Evolutionary conservation across 2,888 invertebrate genomes (phyloP).

Genomic region (Bhutanitis thaidina): DNA sequence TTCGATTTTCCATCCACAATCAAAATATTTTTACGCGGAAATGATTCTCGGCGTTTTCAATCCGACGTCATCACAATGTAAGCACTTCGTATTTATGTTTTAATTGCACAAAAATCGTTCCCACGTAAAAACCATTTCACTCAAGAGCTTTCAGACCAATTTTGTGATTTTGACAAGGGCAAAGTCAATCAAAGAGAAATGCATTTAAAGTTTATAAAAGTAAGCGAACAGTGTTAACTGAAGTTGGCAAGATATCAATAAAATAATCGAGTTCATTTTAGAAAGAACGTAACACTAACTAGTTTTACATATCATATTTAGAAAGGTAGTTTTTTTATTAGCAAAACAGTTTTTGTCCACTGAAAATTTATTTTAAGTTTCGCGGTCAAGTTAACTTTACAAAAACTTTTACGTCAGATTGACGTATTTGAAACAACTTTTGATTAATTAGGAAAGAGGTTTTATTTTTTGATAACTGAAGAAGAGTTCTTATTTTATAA

Average conservation of each 20-base stretch:
- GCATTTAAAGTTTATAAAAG: conserved; percentile 20
- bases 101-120: conserved; percentile 79
- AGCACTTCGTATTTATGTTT: conserved; percentile 62
- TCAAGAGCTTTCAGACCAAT: conserved; percentile 79
- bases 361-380: conserved; percentile 9
- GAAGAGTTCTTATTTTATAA: not conserved
- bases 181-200: conserved; percentile 32
- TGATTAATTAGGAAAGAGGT: conserved; percentile 1
- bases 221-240: conserved; percentile 1
- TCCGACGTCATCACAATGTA: conserved; percentile 67
- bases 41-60: conserved; percentile 79
- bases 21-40: conserved; percentile 80
- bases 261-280: not conserved
- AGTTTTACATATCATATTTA: not conserved
- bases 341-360: not conserved
- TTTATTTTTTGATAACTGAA: not conserved
- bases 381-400: conserved; percentile 15
- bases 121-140: conserved; percentile 81
- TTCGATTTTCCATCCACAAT: conserved; percentile 78
- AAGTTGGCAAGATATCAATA: conserved; percentile 11
- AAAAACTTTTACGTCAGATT: conserved; percentile 15
- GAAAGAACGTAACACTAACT: not conserved
- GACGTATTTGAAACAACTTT: too few species aligned
- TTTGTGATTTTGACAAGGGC: conserved; percentile 44
- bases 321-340: not conserved